Evolutionary conservation across 2,888 invertebrate species (phyloP), one percentile per base, ranked within the genome.

Genomic region (Oscheius sp.): DNA sequence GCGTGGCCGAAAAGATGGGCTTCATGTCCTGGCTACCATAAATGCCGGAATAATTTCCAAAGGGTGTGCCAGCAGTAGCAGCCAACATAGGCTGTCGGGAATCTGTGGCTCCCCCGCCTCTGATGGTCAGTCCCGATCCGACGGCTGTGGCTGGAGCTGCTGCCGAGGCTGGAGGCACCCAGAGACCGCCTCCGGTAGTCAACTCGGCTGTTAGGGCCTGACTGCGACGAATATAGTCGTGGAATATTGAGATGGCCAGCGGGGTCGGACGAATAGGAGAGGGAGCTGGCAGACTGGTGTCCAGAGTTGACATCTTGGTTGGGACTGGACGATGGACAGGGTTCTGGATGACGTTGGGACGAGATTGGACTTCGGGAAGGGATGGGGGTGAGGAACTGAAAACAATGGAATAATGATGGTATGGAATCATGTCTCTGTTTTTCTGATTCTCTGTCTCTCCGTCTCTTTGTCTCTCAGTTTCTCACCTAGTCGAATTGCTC

Each of bases 51-150:
- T 82, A 71, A 70, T 82, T 77, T 73, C 82, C 77, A 62, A 83
- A 77, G 71, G 86, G 77, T 75, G 85, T 77, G 9, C 80, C 79
- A n/a, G 85, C 84, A 1, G 84, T 85, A 11, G 83, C 83, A 4
- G 78, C 81, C 73, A 81, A 76, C 37, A 79, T 79, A 37, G 77
- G 84, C 72, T 79, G 84, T 93, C 21, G 93, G 92, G 60, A 91
- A 90, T 73, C 91, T 79, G 86, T 78, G 50, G 66, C 68, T 29
- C 55, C 55, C 1, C 68, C 68, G 35, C 55, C 35, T 7, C 53
- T 51, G 10, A 55, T 4, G 1, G 55, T 37, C 2, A 53, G 35
- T 0, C 66, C 68, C 11, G 68, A 68, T 50, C 70, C 79, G 50
- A 73, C 63, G 53, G 78, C 89, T 75, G 90, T 88, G 76, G 85